Conservation (phyloP, 2,888 invertebrate species). For the Sthenelais limicola region DNA sequence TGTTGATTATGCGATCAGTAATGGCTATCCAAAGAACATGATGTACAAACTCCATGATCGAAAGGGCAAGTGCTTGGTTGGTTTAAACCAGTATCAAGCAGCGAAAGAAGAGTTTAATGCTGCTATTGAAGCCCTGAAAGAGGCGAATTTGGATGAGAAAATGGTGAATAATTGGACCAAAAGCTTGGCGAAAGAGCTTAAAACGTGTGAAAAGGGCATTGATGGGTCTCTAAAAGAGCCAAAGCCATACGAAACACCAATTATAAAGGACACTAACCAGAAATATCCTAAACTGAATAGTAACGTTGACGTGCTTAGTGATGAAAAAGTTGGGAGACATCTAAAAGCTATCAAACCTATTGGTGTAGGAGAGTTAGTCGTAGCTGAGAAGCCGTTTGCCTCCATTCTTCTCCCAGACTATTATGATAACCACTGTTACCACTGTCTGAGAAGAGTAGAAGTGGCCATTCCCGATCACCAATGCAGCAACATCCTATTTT, state of each 20-base stretch:
- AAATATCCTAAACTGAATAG: slow-evolving; percentile 22
- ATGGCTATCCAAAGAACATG: slow-evolving; percentile 78
- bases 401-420: slow-evolving; percentile 79
- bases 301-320: slow-evolving; percentile 54
- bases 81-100: slow-evolving; percentile 73
- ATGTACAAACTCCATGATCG: slow-evolving; percentile 80
- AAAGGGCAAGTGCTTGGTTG: slow-evolving; percentile 78
- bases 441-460: slow-evolving; percentile 74
- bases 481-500: slow-evolving; percentile 46
- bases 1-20: slow-evolving; percentile 67
- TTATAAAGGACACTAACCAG: neutral
- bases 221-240: neutral
- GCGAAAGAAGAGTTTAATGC: slow-evolving; percentile 67
- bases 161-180: slow-evolving; percentile 19
- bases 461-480: slow-evolving; percentile 44
- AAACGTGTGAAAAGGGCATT: slow-evolving; percentile 16
- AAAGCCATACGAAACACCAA: neutral
- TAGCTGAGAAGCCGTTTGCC: slow-evolving; percentile 85
- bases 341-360: slow-evolving; percentile 63
- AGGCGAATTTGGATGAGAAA: slow-evolving; percentile 41
- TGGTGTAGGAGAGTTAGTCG: slow-evolving; percentile 80
- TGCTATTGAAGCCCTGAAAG: slow-evolving; percentile 48
- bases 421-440: slow-evolving; percentile 78
- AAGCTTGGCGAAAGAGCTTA: slow-evolving; percentile 21
- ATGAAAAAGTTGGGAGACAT: slow-evolving; percentile 60